Conservation (phyloP, 1,140 invertebrate species). For the Drosophila pallidifrons region DNA sequence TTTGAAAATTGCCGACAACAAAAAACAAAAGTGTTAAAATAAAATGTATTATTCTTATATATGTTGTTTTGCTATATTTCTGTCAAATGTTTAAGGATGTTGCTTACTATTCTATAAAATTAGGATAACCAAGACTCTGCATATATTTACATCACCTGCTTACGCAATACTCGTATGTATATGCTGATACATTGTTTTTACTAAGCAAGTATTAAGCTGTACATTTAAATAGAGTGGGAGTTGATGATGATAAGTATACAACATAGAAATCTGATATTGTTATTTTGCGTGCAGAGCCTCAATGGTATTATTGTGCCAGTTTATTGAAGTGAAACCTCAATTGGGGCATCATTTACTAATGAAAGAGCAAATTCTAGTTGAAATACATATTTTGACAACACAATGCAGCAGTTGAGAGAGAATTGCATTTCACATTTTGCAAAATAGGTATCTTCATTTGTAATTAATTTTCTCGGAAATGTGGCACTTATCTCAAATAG, state of each 20-base stretch:
- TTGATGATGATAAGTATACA: background rate
- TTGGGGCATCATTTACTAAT: slow-evolving; percentile 33
- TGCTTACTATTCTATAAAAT: too few relatives aligned
- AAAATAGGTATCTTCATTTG: slow-evolving; percentile 13
- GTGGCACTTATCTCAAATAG: slow-evolving; percentile 20
- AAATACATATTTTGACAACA: slow-evolving; percentile 6
- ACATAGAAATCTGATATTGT: too few relatives aligned
- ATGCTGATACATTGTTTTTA: too few relatives aligned
- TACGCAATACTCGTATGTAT: too few relatives aligned
- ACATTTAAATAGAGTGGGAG: background rate
- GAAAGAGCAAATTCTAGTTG: slow-evolving; percentile 3
- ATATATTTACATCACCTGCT: too few relatives aligned
- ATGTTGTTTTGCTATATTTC: too few relatives aligned
- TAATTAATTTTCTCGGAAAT: slow-evolving; percentile 45
- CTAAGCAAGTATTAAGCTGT: too few relatives aligned
- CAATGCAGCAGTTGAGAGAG: background rate
- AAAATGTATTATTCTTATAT: too few relatives aligned
- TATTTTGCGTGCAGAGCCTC: background rate
- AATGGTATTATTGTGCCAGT: slow-evolving; percentile 9
- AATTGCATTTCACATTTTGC: background rate
- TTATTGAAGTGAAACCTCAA: slow-evolving; percentile 12
- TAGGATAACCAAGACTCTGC: too few relatives aligned
- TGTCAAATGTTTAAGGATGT: too few relatives aligned
- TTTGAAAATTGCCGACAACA: too few relatives aligned
- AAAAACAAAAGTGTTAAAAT: too few relatives aligned